Conservation (phyloP, 2,888 invertebrate species). For the Parascotia fuliginaria region DNA sequence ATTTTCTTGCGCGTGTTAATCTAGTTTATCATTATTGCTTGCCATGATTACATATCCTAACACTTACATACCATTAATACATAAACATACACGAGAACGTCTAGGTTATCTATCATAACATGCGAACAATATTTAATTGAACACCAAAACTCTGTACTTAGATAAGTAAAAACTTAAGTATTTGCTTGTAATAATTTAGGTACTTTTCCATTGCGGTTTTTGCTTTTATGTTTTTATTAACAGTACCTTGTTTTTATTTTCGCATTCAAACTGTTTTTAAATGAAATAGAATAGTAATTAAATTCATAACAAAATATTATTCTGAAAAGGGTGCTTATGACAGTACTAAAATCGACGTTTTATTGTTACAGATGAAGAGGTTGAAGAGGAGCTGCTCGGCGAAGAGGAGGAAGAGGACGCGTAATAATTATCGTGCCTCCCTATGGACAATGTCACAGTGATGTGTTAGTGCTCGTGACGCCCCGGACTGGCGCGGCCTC, state of each 20-base stretch:
- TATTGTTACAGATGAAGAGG: slow-evolving; percentile 82
- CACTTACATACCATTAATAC: slow-evolving; percentile 6
- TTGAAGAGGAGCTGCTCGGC: slow-evolving; percentile 80
- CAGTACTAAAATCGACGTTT: slow-evolving; percentile 22
- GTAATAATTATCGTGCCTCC: slow-evolving; percentile 82
- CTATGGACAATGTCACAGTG: slow-evolving; percentile 86
- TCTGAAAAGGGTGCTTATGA: not conserved
- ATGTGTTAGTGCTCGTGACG: slow-evolving; percentile 84
- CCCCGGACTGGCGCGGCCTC: slow-evolving; percentile 78
- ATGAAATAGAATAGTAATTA: too few species aligned
- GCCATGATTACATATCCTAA: too few species aligned
- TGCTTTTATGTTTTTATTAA: not conserved
- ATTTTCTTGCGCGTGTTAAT: not conserved
- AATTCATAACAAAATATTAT: not conserved
- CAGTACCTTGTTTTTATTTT: not conserved
- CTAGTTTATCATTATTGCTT: too few species aligned
- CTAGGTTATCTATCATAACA: slow-evolving; percentile 33
- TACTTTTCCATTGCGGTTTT: not conserved
- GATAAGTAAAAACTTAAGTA: not conserved
- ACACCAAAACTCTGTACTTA: not conserved
- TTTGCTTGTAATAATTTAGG: not conserved
- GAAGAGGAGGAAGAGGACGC: slow-evolving; percentile 84
- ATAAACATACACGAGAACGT: slow-evolving; percentile 6
- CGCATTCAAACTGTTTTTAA: not conserved
- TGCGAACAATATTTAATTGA: slow-evolving; percentile 3